These are phyloP conservation scores for Caenorhabditis macrosperma DNA, from an alignment of 2,888 invertebrate species.

Conservation along the genomic window DNA sequence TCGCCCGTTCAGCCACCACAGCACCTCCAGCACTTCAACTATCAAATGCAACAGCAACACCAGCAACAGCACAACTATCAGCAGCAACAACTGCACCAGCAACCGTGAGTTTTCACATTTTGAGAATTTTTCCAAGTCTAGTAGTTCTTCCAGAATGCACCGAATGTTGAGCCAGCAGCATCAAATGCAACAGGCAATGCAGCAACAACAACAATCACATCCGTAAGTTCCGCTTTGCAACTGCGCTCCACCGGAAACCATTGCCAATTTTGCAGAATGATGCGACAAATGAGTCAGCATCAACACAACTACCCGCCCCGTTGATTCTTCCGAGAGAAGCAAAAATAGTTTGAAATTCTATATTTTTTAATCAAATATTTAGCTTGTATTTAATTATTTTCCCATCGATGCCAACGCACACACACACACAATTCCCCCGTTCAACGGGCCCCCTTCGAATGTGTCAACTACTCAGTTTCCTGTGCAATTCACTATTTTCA, in stretches of 20 bases:
- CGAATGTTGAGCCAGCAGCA: slow-evolving; percentile 10
- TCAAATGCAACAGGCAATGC: slow-evolving; percentile 5
- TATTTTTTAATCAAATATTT: not conserved
- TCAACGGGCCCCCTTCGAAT: not conserved
- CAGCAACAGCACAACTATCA: not conserved
- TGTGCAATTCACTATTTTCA: too few relatives aligned
- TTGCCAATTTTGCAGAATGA: slow-evolving; percentile 1
- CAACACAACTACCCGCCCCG: slow-evolving; percentile 12
- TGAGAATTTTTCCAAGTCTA: not conserved
- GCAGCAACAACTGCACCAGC: not conserved
- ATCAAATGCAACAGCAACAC: too few relatives aligned
- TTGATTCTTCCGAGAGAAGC: slow-evolving; percentile 2
- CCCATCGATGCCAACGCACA: too few relatives aligned
- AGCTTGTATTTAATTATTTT: too few relatives aligned
- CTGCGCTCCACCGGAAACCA: not conserved
- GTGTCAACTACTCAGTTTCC: not conserved
- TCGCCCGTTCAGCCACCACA: not conserved
- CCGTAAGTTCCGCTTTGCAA: slow-evolving; percentile 8
- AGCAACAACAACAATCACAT: slow-evolving; percentile 3
- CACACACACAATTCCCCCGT: too few relatives aligned
- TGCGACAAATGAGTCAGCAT: slow-evolving; percentile 7
- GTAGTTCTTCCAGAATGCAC: slow-evolving; percentile 2
- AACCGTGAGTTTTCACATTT: not conserved
- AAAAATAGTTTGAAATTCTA: not conserved
- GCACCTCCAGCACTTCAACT: not conserved